Percentiles rank a stretch among this genome's conserved stretches.
phyloP scores from a whole-genome alignment of 1,140 invertebrate species.

The Varroa destructor region DNA sequence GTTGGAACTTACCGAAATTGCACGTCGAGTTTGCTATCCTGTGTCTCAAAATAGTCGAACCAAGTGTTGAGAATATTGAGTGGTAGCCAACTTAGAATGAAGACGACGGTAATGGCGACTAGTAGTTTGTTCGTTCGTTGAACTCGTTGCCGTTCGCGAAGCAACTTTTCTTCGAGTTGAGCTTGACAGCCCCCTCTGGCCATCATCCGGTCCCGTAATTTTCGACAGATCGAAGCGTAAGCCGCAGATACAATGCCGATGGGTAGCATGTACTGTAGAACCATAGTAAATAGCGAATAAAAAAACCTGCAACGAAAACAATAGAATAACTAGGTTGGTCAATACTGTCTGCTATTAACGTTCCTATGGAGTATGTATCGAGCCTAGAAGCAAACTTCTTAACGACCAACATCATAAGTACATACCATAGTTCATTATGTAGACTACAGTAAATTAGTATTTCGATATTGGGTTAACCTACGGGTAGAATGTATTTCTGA shows the following conservation, averaged over 20 bases:
- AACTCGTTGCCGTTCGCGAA: conserved; percentile 49
- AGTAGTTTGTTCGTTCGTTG: conserved; percentile 65
- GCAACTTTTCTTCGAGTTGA: conserved; percentile 36
- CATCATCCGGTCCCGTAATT: conserved; percentile 44
- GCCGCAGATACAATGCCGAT: conserved; percentile 60
- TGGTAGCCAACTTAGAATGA: conserved; percentile 72
- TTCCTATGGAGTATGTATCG: too few species aligned
- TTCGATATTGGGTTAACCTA: too few species aligned
- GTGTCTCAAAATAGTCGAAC: conserved; percentile 3
- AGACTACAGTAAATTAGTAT: too few species aligned
- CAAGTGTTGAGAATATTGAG: conserved; percentile 60
- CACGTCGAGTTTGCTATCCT: conserved; percentile 11
- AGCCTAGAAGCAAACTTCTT: too few species aligned
- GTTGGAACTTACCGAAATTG: not conserved
- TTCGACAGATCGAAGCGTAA: conserved; percentile 48
- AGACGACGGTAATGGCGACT: conserved; percentile 66
- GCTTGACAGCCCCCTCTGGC: conserved; percentile 28
- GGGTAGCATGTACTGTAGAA: conserved; percentile 68
- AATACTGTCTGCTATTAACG: too few species aligned
- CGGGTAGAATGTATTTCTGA: too few species aligned
- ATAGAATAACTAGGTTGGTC: too few species aligned
- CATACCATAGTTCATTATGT: too few species aligned
- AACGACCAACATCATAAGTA: too few species aligned
- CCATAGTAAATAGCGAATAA: conserved; percentile 65
- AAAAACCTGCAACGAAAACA: conserved; percentile 39